A percentile compares a stretch with the other conserved stretches of the same genome.
phyloP scores from a whole-genome alignment of 2,888 invertebrate genomes.

The Dynastes hyllus region DNA sequence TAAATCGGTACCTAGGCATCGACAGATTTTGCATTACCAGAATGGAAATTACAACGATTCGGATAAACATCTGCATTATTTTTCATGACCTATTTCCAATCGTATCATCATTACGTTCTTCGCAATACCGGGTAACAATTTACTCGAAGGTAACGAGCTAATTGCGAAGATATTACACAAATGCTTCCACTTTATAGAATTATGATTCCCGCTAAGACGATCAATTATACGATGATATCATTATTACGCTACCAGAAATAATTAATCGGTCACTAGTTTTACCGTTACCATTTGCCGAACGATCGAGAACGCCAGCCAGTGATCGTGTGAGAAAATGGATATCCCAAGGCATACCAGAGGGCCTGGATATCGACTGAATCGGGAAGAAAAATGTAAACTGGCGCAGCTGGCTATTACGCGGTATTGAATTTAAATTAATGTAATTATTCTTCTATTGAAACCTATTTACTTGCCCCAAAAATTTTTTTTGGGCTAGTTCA shows the following conservation, averaged over 20 bases:
- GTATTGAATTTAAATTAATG: slow-evolving; percentile 1
- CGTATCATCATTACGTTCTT: not conserved
- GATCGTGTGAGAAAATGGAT: slow-evolving; percentile 39
- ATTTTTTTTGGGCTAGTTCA: no score
- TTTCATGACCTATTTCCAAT: slow-evolving; percentile 24
- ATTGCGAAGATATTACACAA: slow-evolving; percentile 35
- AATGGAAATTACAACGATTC: no score
- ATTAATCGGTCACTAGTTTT: slow-evolving; percentile 35
- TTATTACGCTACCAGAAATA: slow-evolving; percentile 32
- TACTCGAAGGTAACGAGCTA: slow-evolving; percentile 5
- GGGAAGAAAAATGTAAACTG: not conserved
- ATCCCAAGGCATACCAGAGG: slow-evolving; percentile 3
- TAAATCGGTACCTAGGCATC: not conserved
- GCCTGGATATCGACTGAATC: slow-evolving; percentile 4
- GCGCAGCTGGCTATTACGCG: not conserved
- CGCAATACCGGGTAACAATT: slow-evolving; percentile 9
- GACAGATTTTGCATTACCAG: not conserved
- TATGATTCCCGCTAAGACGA: slow-evolving; percentile 14
- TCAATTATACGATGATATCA: slow-evolving; percentile 40
- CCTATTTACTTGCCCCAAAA: no score
- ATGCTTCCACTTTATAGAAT: slow-evolving; percentile 29
- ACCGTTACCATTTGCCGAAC: slow-evolving; percentile 11
- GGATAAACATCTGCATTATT: not conserved
- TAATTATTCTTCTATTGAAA: not conserved
- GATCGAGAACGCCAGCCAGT: slow-evolving; percentile 33